Base-by-base conservation (phyloP, 2,797 vertebrate species). In the Channallabes apus region DNA sequence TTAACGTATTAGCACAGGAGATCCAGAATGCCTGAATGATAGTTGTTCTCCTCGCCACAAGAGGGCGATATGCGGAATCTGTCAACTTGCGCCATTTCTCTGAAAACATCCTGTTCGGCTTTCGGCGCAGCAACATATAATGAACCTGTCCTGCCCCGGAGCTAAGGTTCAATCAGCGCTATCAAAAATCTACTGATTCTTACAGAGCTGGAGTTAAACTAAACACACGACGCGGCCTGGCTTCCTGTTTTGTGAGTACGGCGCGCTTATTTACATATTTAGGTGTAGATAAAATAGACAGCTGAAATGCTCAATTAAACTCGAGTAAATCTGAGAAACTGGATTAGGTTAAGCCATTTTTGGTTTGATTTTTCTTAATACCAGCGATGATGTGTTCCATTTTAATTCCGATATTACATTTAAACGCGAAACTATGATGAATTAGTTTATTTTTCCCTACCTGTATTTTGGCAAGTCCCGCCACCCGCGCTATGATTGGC, bases 61-160 rank as follows among this genome's bases (percentile, higher is more conserved):
- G 78, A 20, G 6, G 78, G 78, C 78, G 78, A 29, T 65, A 65
- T 27, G 9, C 8, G 12, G 1, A 41, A 3, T 65, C n/a, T 29
- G n/a, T 80, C 61, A 29, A 27, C 20, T 7, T 14, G 27, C 56
- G 76, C 18, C 38, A 24, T 80, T 81, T 81, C 27, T 32, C 27
- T 75, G 82, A 83, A 83, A 75, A 83, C 82, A 83, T 75, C 82
- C 82, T 56, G 82, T 72, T 54, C 82, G 35, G 24, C 32, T 68
- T 61, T 82, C 69, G 69, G 78, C 17, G 61, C 79, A 65, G 62
- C 41, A 54, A 54, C 58, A 79, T 80, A 65, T 65, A 22, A 67
- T 65, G 79, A 67, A 81, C 41, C 62, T 81, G 62, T 67, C n/a
- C 62, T 67, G 14, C 5, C 18, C 24, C 9, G 18, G 18, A 67